Evolutionary conservation across 2,113 vertebrate genomes (phyloP), one percentile per base, ranked within the genome.

Genomic region (Psittacara wagleri): DNA sequence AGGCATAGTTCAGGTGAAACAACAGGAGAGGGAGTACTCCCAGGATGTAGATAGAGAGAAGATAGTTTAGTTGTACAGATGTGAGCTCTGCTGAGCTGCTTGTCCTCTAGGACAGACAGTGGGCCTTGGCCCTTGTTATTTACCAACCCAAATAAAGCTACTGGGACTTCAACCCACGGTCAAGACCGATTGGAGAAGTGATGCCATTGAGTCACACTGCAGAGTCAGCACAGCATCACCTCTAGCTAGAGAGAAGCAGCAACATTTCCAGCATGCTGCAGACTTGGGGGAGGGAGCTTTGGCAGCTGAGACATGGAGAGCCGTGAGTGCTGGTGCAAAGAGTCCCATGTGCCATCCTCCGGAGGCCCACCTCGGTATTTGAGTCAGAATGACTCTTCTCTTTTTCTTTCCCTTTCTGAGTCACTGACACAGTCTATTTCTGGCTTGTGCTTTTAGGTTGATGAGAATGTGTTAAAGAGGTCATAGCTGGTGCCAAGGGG

Each of bases 341-440:
- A 44, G 66, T 87, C 83, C 66, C 52, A 9, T 20, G 33, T 84
- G 70, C 77, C 61, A 44, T 62, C 62, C 86, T 94, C 83, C 68
- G 57, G 81, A 95, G 89, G n/a, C 33, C 39, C 48, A 82, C 62
- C 77, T 75, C 1, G 2, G 29, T 48, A 29, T 88, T 84, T 94
- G 91, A 95, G 86, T 97, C 89, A 95, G 89, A 81, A 91, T 91
- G 94, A 95, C 69, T 96, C 77, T 52, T 33, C 59, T 82, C 11
- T n/a, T 77, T 59, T 43, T 67, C 72, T 82, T 44, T 93, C 39
- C 17, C 77, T 95, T 87, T 95, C 94, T 96, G 95, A 97, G 93
- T 97, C 95, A 97, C 83, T 41, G 48, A 31, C 83, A 75, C n/a
- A 23, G 66, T 68, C 74, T 96, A 85, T 97, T 95, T 95, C 78